phyloP scores from a whole-genome alignment of 2,888 invertebrate genomes.

The Ochropleura plecta region DNA sequence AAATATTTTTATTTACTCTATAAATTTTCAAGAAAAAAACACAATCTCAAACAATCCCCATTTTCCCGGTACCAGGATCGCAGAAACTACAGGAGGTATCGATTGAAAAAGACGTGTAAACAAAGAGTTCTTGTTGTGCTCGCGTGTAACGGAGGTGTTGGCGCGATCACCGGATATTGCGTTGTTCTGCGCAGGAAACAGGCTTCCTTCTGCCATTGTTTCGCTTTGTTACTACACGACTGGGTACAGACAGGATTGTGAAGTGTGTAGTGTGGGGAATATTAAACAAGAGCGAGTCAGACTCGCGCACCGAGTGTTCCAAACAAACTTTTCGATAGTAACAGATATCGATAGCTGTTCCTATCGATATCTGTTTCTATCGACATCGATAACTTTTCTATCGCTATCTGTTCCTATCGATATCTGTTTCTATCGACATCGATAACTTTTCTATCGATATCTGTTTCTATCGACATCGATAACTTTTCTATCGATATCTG shows the following conservation, averaged over 20 bases:
- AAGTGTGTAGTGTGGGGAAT: no score
- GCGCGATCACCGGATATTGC: conserved; percentile 71
- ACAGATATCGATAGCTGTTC: no score
- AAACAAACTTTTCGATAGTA: no score
- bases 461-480: no score
- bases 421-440: no score
- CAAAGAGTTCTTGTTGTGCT: conserved; percentile 37
- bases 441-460: no score
- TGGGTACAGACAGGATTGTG: background rate
- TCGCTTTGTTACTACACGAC: conserved; percentile 15
- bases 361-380: no score
- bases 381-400: no score
- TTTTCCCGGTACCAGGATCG: conserved; percentile 4
- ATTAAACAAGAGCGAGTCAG: no score
- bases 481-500: no score
- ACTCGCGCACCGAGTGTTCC: no score
- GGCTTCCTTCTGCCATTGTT: conserved; percentile 45
- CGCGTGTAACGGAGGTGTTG: conserved; percentile 52
- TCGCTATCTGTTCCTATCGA: no score
- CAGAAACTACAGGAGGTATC: conserved; percentile 29
- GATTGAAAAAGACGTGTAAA: conserved; percentile 45
- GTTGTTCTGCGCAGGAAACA: conserved; percentile 69
- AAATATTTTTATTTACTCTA: background rate
- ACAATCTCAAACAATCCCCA: background rate
- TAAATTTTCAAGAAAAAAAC: background rate